Percentiles rank a stretch among this genome's conserved stretches.
Conservation (phyloP, 2,797 vertebrate genomes). For the Falco columbarius region DNA sequence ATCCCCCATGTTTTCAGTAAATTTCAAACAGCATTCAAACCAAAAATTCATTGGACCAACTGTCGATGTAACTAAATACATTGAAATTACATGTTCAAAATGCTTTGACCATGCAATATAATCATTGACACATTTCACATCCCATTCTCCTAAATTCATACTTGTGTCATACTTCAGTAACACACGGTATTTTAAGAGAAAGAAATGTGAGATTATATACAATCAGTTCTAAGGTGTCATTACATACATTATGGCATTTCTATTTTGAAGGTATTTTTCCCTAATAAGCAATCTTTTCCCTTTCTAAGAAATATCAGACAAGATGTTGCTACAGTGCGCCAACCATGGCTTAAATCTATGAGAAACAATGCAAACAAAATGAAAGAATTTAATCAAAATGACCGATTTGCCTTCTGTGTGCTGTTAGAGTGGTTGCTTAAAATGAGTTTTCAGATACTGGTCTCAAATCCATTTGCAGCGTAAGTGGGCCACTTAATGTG, state of each 20-base stretch:
- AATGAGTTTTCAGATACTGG: neutral
- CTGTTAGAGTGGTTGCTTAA: neutral
- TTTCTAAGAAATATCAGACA: neutral
- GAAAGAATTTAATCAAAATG: neutral
- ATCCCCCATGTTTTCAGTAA: neutral
- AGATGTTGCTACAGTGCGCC: fast-evolving
- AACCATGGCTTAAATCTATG: fast-evolving
- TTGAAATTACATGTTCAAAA: neutral
- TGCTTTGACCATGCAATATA: neutral
- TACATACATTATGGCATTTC: neutral
- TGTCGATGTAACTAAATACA: neutral
- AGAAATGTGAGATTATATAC: neutral
- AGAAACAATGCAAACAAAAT: neutral
- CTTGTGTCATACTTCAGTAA: neutral
- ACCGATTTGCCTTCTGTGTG: fast-evolving
- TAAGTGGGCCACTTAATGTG: fast-evolving
- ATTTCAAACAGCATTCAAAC: neutral
- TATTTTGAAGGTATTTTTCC: neutral
- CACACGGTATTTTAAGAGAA: neutral
- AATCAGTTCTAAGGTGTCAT: neutral
- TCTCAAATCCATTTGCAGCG: neutral
- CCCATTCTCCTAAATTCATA: neutral
- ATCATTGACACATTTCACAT: neutral
- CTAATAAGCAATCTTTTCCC: neutral
- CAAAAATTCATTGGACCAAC: neutral